phyloP scores from a whole-genome alignment of 2,113 vertebrate genomes.

The Pontoporia blainvillei region DNA sequence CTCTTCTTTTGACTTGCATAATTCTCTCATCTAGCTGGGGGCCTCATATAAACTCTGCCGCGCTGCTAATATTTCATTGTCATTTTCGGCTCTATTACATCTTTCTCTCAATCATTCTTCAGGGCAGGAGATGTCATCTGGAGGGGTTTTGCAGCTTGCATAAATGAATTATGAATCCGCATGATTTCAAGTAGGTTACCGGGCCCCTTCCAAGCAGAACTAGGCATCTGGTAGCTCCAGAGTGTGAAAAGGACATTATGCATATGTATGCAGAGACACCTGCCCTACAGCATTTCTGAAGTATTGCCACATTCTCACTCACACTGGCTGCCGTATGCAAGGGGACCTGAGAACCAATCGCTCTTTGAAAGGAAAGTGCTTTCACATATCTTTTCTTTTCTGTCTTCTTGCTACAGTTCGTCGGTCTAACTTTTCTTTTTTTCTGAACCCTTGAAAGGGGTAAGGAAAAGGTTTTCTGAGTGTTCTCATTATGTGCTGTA shows the following conservation, averaged over 20 bases:
- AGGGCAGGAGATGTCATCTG: constrained; percentile 42
- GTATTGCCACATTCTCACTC: background rate
- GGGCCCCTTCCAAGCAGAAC: constrained; percentile 40
- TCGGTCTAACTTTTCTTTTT: background rate
- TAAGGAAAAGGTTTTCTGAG: background rate
- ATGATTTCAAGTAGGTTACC: constrained; percentile 45
- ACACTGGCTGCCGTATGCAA: background rate
- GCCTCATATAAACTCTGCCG: background rate
- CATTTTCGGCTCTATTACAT: constrained; percentile 14
- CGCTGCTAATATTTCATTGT: constrained; percentile 32
- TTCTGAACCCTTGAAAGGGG: background rate
- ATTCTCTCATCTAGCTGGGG: background rate
- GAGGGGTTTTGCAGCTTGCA: constrained; percentile 23
- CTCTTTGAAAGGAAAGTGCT: constrained; percentile 1
- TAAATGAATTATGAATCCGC: constrained; percentile 60
- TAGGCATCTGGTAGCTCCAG: constrained; percentile 55
- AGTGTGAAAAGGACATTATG: constrained; percentile 64
- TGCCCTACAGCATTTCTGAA: background rate
- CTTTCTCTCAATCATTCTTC: constrained; percentile 58
- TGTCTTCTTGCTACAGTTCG: background rate
- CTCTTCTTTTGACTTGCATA: constrained; percentile 18
- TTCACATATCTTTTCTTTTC: background rate
- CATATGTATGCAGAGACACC: constrained; percentile 59
- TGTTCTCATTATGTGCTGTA: background rate
- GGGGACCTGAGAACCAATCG: background rate